Evolutionary conservation across 2,888 invertebrate genomes (phyloP).

Genomic region (Ochropacha duplaris): DNA sequence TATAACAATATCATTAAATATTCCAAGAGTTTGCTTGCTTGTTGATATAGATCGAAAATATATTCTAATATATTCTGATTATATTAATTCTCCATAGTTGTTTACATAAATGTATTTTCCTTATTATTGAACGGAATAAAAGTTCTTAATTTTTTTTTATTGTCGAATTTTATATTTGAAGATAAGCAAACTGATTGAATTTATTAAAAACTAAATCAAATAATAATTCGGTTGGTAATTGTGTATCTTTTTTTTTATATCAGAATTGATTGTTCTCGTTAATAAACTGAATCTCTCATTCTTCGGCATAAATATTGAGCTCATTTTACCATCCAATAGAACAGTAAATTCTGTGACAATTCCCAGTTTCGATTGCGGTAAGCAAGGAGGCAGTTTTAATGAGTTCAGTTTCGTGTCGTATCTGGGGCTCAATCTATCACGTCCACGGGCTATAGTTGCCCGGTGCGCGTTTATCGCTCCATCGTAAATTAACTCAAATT

Average conservation of each 20-base stretch:
- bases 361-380: constrained; percentile 35
- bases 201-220: no score
- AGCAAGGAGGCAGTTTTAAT: constrained; percentile 34
- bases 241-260: no score
- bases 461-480: constrained; percentile 48
- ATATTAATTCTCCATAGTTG: not conserved
- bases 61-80: not conserved
- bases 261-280: no score
- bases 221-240: no score
- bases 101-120: not conserved
- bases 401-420: constrained; percentile 34
- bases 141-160: not conserved
- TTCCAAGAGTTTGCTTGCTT: not conserved
- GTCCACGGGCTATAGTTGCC: constrained; percentile 32
- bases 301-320: not conserved
- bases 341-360: constrained; percentile 35
- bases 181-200: no score
- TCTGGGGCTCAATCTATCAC: constrained; percentile 57
- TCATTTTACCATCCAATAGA: not conserved
- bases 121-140: no score
- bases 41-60: not conserved
- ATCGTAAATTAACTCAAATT: constrained; percentile 71
- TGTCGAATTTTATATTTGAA: no score
- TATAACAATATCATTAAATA: constrained; percentile 20
- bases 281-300: no score